These are phyloP conservation scores for Prosapia bicincta DNA, from an alignment of 2,888 invertebrate species.

Conservation along the genomic window DNA sequence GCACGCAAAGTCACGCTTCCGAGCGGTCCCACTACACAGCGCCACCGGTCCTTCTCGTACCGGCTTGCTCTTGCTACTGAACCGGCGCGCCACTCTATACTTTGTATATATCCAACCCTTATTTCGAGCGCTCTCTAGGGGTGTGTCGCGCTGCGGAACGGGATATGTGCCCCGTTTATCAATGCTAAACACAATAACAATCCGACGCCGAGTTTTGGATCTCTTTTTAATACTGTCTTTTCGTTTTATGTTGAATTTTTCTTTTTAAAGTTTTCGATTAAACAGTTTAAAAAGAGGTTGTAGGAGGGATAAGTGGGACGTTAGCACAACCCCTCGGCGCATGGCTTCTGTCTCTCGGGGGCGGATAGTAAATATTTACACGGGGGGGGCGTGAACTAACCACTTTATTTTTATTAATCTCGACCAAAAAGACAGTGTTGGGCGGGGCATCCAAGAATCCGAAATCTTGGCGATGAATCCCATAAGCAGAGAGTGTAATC, in stretches of 20 bases:
- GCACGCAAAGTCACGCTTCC: neutral
- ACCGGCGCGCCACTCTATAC: neutral
- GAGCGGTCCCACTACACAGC: neutral
- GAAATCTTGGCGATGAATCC: neutral
- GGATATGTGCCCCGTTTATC: neutral
- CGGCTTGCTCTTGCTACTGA: neutral
- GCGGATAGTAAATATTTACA: constrained; percentile 22
- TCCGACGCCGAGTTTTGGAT: neutral
- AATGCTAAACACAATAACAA: neutral
- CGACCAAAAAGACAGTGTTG: constrained; percentile 12
- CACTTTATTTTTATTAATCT: constrained; percentile 28
- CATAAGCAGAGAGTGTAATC: neutral
- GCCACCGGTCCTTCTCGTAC: neutral
- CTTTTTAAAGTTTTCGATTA: neutral
- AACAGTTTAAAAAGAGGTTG: neutral
- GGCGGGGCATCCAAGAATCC: constrained; percentile 1
- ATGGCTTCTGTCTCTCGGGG: constrained; percentile 7
- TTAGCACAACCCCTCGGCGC: constrained; percentile 12
- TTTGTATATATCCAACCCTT: neutral
- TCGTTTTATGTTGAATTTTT: neutral
- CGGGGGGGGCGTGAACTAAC: constrained; percentile 19
- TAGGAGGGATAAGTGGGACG: neutral
- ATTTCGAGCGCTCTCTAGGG: neutral
- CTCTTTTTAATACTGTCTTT: neutral
- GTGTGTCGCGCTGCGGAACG: neutral